Evolutionary conservation across 2,888 invertebrate species (phyloP), one percentile per base, ranked within the genome.

Genomic region (Siphlonurus alternatus): DNA sequence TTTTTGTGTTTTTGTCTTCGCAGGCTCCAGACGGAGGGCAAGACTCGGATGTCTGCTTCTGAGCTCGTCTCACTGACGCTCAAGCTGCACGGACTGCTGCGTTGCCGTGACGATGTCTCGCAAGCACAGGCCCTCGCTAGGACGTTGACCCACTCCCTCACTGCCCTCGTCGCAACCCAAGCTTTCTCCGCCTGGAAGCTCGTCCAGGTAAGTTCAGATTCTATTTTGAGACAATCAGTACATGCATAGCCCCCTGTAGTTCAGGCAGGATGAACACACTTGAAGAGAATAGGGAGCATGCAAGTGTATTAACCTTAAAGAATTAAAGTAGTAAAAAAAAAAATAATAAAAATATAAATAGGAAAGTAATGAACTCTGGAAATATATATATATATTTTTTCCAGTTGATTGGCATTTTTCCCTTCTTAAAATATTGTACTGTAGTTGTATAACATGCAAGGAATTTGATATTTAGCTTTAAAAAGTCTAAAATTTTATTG

Each of bases 151-250:
- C 80, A 85, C 1, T 85, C 87, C 51, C 77, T 91, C 68, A 86
- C 88, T 0, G 84, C 88, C 0, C 81, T 89, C 65, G 82, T 90
- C 7, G 88, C 88, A 0, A 88, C 89, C 0, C 86, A 89, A 71
- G 85, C 86, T 71, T 87, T 91, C 69, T 85, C 84, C 61, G 81
- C 84, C 1, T 85, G 86, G 77, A 85, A 86, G 69, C 79, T 92
- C 23, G 81, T 89, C 51, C 86, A 82, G 79, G 82, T 82, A 70
- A 67, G 65, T 53, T 23, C 61, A 18, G n/a, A 19, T n/a, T 64
- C 24, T 23, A 19, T 18, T 25, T 64, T 38, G 20, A 53, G n/a
- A 23, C 19, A 23, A 38, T 22, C 18, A 3, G 20, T 64, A 2
- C n/a, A n/a, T n/a, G n/a, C n/a, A n/a, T n/a, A n/a, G n/a, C n/a